Conservation (phyloP, 2,888 invertebrate genomes). For the Pandemis corylana region DNA sequence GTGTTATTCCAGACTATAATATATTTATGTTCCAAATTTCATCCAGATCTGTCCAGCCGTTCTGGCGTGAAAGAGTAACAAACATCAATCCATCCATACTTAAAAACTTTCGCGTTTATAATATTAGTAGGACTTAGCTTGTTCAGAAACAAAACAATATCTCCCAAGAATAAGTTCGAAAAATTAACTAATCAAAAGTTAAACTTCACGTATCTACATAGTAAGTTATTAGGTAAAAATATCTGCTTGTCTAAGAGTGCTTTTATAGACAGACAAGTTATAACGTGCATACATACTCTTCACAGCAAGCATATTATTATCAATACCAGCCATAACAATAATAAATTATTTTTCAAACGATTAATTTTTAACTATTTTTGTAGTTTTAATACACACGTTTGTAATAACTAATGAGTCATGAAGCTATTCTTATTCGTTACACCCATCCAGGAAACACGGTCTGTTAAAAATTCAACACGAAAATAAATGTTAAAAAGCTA, state of each 20-base stretch:
- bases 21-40: no score
- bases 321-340: not conserved
- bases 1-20: no score
- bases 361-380: not conserved
- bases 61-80: no score
- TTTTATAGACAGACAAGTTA: constrained; percentile 34
- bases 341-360: not conserved
- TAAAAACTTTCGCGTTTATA: no score
- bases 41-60: no score
- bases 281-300: constrained; percentile 14
- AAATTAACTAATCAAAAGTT: constrained; percentile 23
- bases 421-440: constrained; percentile 42
- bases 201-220: not conserved
- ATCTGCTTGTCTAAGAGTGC: constrained; percentile 31
- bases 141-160: constrained; percentile 6
- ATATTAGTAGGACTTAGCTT: no score
- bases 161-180: constrained; percentile 5
- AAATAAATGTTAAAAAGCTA: not conserved
- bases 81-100: no score
- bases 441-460: constrained; percentile 29
- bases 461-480: constrained; percentile 25
- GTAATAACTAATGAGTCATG: constrained; percentile 38
- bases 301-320: not conserved
- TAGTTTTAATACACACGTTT: constrained; percentile 13
- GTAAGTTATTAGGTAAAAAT: constrained; percentile 36